Percentiles rank a stretch among this genome's conserved stretches.
These are phyloP conservation scores for Hirundo rustica DNA, from an alignment of 2,797 vertebrate species.

Conservation along the genomic window DNA sequence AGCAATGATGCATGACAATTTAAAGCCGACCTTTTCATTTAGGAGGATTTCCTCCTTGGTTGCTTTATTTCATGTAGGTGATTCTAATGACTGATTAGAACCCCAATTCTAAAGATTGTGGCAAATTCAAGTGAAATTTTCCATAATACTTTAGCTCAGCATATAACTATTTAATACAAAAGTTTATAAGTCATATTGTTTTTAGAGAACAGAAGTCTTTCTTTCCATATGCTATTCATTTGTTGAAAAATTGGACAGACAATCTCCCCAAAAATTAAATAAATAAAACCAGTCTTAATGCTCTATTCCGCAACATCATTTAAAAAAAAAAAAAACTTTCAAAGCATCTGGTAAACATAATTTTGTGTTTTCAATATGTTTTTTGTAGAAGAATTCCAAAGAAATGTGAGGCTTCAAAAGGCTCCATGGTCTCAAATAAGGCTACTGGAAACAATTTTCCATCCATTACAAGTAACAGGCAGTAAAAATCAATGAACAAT, in stretches of 20 bases:
- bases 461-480: background rate
- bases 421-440: background rate
- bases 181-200: background rate
- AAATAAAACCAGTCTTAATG: background rate
- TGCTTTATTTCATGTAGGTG: background rate
- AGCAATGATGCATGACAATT: background rate
- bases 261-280: background rate
- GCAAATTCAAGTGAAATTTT: background rate
- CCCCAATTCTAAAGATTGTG: background rate
- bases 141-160: background rate
- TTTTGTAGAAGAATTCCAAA: background rate
- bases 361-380: background rate
- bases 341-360: background rate
- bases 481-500: slow-evolving; percentile 23
- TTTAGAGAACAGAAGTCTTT: background rate
- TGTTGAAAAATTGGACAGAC: background rate
- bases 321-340: background rate
- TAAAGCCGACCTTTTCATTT: background rate
- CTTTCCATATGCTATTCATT: background rate
- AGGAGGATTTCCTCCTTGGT: background rate
- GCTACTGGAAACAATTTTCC: slow-evolving; percentile 17
- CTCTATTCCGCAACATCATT: background rate
- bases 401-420: background rate
- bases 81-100: background rate
- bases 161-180: background rate